Percentiles rank a stretch among this genome's conserved stretches.
Conservation (phyloP, 2,113 vertebrate genomes). For the Paramormyrops kingsleyae region DNA sequence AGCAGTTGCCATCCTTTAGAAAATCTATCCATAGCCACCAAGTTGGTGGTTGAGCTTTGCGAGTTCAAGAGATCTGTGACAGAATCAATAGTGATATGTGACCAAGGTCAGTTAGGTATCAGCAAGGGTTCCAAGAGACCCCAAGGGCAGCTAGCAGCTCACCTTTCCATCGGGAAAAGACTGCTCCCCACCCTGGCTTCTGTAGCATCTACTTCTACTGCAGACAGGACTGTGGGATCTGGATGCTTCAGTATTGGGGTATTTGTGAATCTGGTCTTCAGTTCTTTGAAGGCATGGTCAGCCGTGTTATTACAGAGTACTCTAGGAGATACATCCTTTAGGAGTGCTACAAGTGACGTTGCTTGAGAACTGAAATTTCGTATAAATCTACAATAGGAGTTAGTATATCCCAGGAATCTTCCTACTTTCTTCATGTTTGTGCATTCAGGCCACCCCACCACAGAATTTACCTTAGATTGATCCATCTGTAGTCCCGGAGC, state of each 20-base stretch:
- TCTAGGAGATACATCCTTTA: neutral
- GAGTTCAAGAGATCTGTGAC: neutral
- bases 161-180: neutral
- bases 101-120: neutral
- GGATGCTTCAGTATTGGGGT: neutral
- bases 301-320: neutral
- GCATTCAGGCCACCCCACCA: neutral
- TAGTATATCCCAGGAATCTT: neutral
- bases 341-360: neutral
- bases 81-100: neutral
- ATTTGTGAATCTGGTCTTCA: neutral
- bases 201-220: neutral
- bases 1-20: neutral
- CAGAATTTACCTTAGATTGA: neutral
- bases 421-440: neutral
- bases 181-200: neutral
- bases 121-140: neutral
- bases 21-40: neutral
- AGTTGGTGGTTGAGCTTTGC: neutral
- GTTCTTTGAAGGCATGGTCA: neutral
- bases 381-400: neutral
- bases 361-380: neutral
- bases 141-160: neutral
- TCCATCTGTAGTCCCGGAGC: neutral
- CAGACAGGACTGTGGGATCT: neutral